Evolutionary conservation across 2,113 vertebrate genomes (phyloP), one percentile per base, ranked within the genome.

Genomic region (Ailuropoda melanoleuca): DNA sequence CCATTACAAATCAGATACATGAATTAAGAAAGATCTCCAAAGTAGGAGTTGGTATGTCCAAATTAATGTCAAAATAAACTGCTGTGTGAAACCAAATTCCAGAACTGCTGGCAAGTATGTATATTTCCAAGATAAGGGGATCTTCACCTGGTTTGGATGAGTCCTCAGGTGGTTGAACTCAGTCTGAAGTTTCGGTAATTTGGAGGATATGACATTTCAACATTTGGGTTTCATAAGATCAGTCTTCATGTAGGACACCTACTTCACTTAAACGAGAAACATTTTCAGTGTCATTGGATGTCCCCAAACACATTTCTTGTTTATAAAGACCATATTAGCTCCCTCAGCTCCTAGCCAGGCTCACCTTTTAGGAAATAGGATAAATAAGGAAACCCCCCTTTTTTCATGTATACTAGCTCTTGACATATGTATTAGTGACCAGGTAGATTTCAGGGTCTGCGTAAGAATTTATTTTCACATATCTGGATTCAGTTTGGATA

Each of bases 361-460:
- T 93, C 15, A 53, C 68, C 8, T 91, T 93, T 97, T 74, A 86
- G 62, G 60, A n/a, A 72, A 58, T 95, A 93, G 92, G 48, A 66
- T 55, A 64, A 96, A 78, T 88, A 89, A 92, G 29, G 46, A 95
- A 90, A 58, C 70, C 37, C 12, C 2, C 2, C 21, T 31, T 95
- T 75, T 95, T 75, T 43, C 29, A 82, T 1, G 6, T 84, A 17
- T 60, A 8, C 15, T 23, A 60, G 21, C 15, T 68, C 29, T 90
- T 68, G 46, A 43, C 10, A 60, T 39, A 43, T 37, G 1, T 80
- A 8, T 37, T 50, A 39, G 29, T 62, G 29, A 81, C 70, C 56
- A 14, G n/a, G 78, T 70, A 70, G 66, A 21, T 95, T 95, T 95
- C 66, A 77, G 43, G 34, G 15, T 50, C n/a, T 81, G 17, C 4